phyloP scores from a whole-genome alignment of 2,888 invertebrate genomes.

The Celastrina argiolus region DNA sequence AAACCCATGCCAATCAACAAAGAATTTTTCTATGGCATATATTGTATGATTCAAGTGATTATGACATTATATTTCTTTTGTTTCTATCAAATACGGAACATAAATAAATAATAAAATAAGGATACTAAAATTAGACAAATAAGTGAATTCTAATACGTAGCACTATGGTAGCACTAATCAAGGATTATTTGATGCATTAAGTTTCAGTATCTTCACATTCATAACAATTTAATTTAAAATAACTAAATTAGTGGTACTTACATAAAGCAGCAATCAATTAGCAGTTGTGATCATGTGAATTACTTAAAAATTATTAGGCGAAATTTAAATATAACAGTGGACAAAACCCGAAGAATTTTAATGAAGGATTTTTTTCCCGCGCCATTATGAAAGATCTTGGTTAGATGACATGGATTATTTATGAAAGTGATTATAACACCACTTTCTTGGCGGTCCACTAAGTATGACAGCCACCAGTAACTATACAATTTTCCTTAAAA shows the following conservation, averaged over 20 bases:
- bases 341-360: not conserved
- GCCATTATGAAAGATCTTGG: slow-evolving; percentile 15
- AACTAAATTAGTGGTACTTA: not conserved
- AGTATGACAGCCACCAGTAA: slow-evolving; percentile 44
- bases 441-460: slow-evolving; percentile 49
- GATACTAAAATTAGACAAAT: not conserved
- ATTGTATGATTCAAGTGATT: not conserved
- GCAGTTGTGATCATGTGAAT: not conserved
- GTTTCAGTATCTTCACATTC: not conserved
- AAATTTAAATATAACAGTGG: not conserved
- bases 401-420: slow-evolving; percentile 23
- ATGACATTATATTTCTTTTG: not conserved
- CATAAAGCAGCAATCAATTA: not conserved
- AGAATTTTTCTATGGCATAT: slow-evolving; percentile 7
- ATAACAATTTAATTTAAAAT: no score
- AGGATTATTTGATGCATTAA: not conserved
- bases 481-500: slow-evolving; percentile 40
- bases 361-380: not conserved
- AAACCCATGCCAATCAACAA: slow-evolving; percentile 35
- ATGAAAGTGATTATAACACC: slow-evolving; percentile 71
- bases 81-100: not conserved
- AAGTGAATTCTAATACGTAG: not conserved
- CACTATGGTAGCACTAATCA: not conserved
- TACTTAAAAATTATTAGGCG: not conserved
- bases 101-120: not conserved